These are phyloP conservation scores for Falco naumanni DNA, from an alignment of 2,797 vertebrate genomes.

Conservation along the genomic window DNA sequence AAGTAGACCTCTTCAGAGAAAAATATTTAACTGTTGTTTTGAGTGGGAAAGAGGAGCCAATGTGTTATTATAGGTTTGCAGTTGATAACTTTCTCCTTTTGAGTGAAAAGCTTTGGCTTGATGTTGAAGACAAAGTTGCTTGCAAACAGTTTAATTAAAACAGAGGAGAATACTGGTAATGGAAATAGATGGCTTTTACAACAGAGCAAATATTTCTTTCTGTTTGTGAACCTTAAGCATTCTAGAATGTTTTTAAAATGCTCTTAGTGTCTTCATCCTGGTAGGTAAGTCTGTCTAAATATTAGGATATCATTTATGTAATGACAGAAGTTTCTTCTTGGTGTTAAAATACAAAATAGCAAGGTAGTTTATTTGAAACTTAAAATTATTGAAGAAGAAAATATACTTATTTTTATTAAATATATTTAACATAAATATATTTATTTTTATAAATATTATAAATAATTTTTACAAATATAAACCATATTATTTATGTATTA, in stretches of 20 bases:
- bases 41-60: background rate
- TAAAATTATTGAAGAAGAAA: background rate
- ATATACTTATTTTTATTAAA: background rate
- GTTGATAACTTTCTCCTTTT: background rate
- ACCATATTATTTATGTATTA: no score
- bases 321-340: background rate
- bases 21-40: background rate
- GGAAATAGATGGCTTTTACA: background rate
- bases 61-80: background rate
- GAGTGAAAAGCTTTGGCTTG: background rate
- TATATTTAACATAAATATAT: no score
- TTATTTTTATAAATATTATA: no score
- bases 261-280: background rate
- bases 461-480: no score
- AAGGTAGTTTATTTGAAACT: background rate
- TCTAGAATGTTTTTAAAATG: background rate
- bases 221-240: background rate
- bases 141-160: background rate
- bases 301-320: background rate
- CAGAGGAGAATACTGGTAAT: background rate
- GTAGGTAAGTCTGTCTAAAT: background rate
- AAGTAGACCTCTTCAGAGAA: constrained; percentile 3
- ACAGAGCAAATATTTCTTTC: background rate
- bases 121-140: background rate
- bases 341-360: background rate